Conservation (phyloP, 2,797 vertebrate genomes). For the Scleropages formosus region DNA sequence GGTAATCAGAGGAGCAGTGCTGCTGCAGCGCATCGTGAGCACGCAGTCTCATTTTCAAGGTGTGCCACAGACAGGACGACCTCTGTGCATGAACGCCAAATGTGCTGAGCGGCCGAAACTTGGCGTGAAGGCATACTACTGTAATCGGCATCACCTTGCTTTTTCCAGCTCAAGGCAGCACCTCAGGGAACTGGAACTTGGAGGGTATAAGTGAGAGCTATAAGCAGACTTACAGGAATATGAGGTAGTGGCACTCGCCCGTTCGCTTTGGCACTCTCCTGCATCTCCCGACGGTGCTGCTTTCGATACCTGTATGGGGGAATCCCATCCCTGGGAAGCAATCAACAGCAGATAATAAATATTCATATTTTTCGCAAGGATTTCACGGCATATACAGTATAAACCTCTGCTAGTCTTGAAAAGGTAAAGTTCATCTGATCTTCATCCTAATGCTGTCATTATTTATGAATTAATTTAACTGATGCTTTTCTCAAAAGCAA, state of each 20-base stretch:
- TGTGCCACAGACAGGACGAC: background rate
- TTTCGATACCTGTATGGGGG: slow-evolving; percentile 88
- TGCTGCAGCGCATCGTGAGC: background rate
- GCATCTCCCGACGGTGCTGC: slow-evolving; percentile 93
- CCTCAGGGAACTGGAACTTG: background rate
- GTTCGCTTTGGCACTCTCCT: slow-evolving; percentile 94
- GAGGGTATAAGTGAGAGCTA: background rate
- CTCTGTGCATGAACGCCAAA: background rate
- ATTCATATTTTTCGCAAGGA: too few species aligned
- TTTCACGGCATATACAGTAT: too few species aligned
- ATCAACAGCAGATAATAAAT: too few species aligned
- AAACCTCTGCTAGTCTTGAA: too few species aligned
- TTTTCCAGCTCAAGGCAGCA: background rate
- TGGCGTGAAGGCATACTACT: background rate
- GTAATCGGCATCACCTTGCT: background rate
- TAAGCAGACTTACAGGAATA: slow-evolving; percentile 82
- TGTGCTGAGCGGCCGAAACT: background rate
- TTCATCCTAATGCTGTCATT: too few species aligned
- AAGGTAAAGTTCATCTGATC: too few species aligned
- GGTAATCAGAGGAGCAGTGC: slow-evolving; percentile 8
- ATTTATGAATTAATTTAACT: too few species aligned
- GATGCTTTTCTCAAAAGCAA: too few species aligned
- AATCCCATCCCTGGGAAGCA: slow-evolving; percentile 82
- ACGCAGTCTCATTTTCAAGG: slow-evolving; percentile 12
- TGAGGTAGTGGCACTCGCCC: slow-evolving; percentile 93